Evolutionary conservation across 2,113 vertebrate genomes (phyloP), one percentile per base, ranked within the genome.

Genomic region (Pseudopodoces humilis): DNA sequence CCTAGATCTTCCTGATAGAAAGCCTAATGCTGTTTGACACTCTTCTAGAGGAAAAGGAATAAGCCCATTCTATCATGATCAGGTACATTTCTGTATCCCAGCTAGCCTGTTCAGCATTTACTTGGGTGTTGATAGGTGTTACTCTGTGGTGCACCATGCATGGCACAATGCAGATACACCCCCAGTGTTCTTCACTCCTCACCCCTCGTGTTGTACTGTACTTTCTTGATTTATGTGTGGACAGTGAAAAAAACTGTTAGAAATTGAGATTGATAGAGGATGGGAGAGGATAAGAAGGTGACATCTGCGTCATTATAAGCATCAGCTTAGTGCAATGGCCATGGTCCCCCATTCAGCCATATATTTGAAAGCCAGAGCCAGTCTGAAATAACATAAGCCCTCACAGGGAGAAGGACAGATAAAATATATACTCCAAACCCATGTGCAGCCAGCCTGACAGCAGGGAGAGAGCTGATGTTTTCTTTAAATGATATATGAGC

Each of bases 81-180:
- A 69, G 35, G 17, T 28, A 71, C 15, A 69, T 58, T 85, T 76
- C 43, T 70, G 10, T 47, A 70, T 9, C 18, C 31, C 50, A 70
- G 69, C 2, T n/a, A 43, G 15, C 49, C 81, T 58, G 39, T 31
- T 81, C 74, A 86, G 25, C 28, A 33, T 53, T 94, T 46, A 18
- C 25, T 53, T 67, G 28, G 6, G 3, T 70, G 22, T 39, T 47
- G 37, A 23, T 18, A 59, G 28, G 35, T 86, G 17, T 21, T 60
- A 20, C 46, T n/a, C 21, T n/a, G 2, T 5, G 6, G 53, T 52
- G 41, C 27, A 70, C 33, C 2, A 3, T 15, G 18, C 49, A 86
- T 0, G 0, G 17, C 30, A 41, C 35, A 79, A 25, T 0, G 2
- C 56, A 90, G 52, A 55, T 14, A 67, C 87, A 41, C 1, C 17